A percentile compares a stretch with the other conserved stretches of the same genome.
Evolutionary conservation across 2,113 vertebrate genomes (phyloP).

Genomic region (Otolemur garnettii): DNA sequence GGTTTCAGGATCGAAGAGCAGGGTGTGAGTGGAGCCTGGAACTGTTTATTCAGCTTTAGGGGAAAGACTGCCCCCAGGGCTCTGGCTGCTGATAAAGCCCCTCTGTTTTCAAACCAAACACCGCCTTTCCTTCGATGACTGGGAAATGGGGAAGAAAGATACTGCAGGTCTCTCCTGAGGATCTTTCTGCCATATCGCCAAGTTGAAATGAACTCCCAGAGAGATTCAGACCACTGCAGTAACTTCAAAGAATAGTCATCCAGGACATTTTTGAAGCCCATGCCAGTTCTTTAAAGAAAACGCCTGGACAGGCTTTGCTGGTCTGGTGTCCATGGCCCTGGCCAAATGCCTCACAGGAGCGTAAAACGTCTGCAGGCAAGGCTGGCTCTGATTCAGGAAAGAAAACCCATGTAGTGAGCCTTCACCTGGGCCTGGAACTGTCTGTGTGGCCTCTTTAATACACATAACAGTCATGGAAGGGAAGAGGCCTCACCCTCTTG

Average conservation of each 20-base stretch:
- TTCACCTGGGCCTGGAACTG: neutral
- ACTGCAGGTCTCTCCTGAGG: neutral
- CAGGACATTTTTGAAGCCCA: neutral
- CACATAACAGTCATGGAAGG: neutral
- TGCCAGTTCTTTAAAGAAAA: neutral
- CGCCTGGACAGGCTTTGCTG: rapidly evolving
- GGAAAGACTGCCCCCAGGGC: conserved; percentile 27
- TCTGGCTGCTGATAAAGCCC: conserved; percentile 75
- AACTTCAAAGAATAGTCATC: conserved; percentile 7
- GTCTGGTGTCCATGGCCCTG: rapidly evolving
- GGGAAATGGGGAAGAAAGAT: conserved; percentile 55
- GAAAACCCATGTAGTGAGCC: rapidly evolving
- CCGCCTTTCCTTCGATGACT: conserved; percentile 43
- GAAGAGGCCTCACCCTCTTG: neutral
- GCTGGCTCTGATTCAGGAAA: neutral
- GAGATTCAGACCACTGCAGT: rapidly evolving
- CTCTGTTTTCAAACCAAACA: conserved; percentile 78
- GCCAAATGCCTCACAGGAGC: rapidly evolving
- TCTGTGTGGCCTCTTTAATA: neutral
- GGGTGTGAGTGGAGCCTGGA: neutral
- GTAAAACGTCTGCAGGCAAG: too few relatives aligned
- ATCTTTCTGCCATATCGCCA: conserved; percentile 47
- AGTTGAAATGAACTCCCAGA: neutral
- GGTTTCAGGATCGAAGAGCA: neutral
- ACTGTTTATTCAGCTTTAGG: conserved; percentile 73